Evolutionary conservation across 2,797 vertebrate genomes (phyloP), one percentile per base, ranked within the genome.

Genomic region (Amphiprion clarkii): DNA sequence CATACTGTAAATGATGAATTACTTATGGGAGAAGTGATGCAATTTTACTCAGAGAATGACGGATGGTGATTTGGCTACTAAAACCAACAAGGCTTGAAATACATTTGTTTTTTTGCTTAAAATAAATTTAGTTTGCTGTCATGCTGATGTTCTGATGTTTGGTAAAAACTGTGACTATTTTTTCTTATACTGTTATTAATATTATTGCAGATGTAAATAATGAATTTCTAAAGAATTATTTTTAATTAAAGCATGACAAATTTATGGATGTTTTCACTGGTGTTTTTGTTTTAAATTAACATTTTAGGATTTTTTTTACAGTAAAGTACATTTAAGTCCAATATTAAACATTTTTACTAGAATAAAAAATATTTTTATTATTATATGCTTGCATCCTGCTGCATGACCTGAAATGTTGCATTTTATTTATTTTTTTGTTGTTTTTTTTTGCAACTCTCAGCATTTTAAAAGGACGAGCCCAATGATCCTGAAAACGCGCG

Each of bases 401-500:
- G 44, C 33, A 69, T 60, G n/a, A 54, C 46, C 12, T 67, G 58
- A 83, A 72, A 83, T 82, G 60, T 16, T 61, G 56, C 27, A 49
- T 46, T 13, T 84, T 79, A 62, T 58, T 88, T 23, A 23, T 23
- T 88, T 91, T 78, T 74, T 48, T 2, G 27, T 89, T 86, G 86
- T 78, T 61, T 63, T 88, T 89, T 92, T 82, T 73, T 73, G 78
- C 85, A 27, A 78, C 85, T 91, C 85, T 91, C 90, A 89, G 93
- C 91, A 61, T 79, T 92, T 88, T 85, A 93, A 94, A 95, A 96
- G 95, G 96, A 95, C 94, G 85, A 95, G 94, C 91, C 90, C 96
- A 96, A 95, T 95, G 96, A 97, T 96, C 96, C 96, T 87, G 95
- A 95, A 96, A 96, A 95, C 95, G 92, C 93, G 94, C 96, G 94